phyloP scores from a whole-genome alignment of 2,113 vertebrate genomes.

The Cygnus atratus region DNA sequence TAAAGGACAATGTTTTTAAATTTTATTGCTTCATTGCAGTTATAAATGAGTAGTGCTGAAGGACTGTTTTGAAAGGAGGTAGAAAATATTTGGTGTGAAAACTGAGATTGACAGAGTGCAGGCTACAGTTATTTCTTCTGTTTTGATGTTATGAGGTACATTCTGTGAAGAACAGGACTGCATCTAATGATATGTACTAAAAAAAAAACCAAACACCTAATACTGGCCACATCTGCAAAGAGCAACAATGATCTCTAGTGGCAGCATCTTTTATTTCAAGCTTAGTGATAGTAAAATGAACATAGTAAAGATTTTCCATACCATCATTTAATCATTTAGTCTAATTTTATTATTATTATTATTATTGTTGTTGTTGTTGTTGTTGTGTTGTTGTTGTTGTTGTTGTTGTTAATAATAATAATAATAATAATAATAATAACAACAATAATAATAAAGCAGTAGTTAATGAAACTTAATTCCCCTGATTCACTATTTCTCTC shows the following conservation, averaged over 20 bases:
- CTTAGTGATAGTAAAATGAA: not conserved
- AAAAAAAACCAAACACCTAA: not conserved
- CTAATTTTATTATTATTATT: not conserved
- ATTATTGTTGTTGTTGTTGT: too few relatives aligned
- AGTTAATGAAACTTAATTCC: not conserved
- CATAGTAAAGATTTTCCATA: not conserved
- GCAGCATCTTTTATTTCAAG: conserved; percentile 57
- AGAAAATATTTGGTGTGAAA: not conserved
- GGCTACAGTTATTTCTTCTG: not conserved
- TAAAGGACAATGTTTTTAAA: not conserved
- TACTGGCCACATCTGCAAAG: conserved; percentile 28
- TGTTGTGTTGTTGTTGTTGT: too few relatives aligned
- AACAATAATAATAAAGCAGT: not conserved
- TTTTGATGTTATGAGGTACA: not conserved
- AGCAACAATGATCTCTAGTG: conserved; percentile 76
- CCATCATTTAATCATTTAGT: not conserved
- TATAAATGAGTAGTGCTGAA: not conserved
- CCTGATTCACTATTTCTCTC: not conserved
- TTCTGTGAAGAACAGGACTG: not conserved
- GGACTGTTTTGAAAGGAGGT: not conserved
- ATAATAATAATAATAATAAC: too few relatives aligned
- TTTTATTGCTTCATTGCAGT: not conserved
- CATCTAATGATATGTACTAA: not conserved
- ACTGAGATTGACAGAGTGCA: not conserved
- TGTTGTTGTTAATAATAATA: too few relatives aligned